phyloP scores from a whole-genome alignment of 2,888 invertebrate genomes.

The Eugnorisma glareosa region DNA sequence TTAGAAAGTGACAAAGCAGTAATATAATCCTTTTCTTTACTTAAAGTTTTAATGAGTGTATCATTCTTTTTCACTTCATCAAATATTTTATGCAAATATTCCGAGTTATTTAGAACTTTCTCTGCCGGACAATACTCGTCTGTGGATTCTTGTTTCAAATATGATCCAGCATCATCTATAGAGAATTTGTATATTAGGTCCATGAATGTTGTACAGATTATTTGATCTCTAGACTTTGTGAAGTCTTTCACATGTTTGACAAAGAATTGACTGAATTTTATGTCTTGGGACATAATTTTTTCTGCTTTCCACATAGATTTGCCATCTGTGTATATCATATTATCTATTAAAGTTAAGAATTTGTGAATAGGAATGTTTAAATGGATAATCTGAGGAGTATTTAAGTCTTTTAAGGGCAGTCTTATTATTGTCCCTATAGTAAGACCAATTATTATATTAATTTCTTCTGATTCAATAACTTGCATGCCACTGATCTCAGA shows the following conservation, averaged over 20 bases:
- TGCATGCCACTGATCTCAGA: conserved; percentile 78
- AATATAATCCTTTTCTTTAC: conserved; percentile 77
- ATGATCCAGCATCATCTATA: conserved; percentile 72
- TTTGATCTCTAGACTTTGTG: conserved; percentile 71
- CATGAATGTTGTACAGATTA: conserved; percentile 82
- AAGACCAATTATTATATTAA: conserved; percentile 76
- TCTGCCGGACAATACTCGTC: conserved; percentile 77
- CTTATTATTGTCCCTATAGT: conserved; percentile 80
- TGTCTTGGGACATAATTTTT: conserved; percentile 70
- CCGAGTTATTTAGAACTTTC: conserved; percentile 75
- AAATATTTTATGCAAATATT: conserved; percentile 77
- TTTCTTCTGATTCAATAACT: conserved; percentile 64
- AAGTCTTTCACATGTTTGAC: conserved; percentile 81
- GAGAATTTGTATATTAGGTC: conserved; percentile 79
- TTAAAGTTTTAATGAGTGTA: conserved; percentile 72
- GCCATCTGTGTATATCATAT: conserved; percentile 82
- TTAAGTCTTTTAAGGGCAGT: conserved; percentile 68
- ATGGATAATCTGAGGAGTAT: conserved; percentile 72
- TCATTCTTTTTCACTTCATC: conserved; percentile 77
- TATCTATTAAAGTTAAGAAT: conserved; percentile 69
- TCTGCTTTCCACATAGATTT: conserved; percentile 81
- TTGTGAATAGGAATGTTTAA: conserved; percentile 81
- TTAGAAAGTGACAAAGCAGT: conserved; percentile 81
- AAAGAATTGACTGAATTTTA: conserved; percentile 75
- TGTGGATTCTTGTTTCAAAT: conserved; percentile 63